These are phyloP conservation scores for Sturmia bella DNA, from an alignment of 2,888 invertebrate species.

Conservation along the genomic window DNA sequence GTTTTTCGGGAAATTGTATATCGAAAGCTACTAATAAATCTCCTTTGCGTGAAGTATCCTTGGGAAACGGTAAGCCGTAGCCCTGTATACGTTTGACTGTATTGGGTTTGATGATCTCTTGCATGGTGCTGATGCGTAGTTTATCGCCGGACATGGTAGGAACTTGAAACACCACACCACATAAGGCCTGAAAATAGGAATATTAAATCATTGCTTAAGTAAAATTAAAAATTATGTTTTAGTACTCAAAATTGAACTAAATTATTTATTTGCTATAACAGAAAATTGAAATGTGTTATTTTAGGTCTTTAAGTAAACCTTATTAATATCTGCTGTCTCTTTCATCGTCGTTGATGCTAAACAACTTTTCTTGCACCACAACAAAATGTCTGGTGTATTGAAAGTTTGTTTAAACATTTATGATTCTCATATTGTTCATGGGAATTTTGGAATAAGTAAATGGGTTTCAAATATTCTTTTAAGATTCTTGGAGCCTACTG, in stretches of 20 bases:
- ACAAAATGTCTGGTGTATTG: no score
- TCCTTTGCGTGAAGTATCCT: constrained; percentile 94
- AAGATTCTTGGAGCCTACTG: no score
- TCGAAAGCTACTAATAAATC: constrained; percentile 97
- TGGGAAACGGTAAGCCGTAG: constrained; percentile 96
- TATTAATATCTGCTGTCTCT: no score
- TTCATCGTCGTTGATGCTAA: no score
- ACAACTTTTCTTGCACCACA: no score
- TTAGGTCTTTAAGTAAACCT: no score
- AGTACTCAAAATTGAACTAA: background rate
- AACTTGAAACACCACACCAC: constrained; percentile 94
- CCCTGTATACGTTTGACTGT: constrained; percentile 94
- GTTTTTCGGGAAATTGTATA: constrained; percentile 94
- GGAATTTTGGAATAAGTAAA: no score
- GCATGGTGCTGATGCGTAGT: constrained; percentile 90
- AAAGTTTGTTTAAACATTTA: no score
- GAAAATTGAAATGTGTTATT: no score
- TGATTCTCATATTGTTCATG: no score
- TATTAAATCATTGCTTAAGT: constrained; percentile 5
- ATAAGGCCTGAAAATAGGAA: constrained; percentile 89
- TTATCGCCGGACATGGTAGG: constrained; percentile 95
- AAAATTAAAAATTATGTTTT: background rate
- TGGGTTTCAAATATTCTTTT: no score
- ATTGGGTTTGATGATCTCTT: constrained; percentile 94
- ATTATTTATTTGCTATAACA: no score